phyloP scores from a whole-genome alignment of 2,888 invertebrate species.

The Caenorhabditis imperialis region DNA sequence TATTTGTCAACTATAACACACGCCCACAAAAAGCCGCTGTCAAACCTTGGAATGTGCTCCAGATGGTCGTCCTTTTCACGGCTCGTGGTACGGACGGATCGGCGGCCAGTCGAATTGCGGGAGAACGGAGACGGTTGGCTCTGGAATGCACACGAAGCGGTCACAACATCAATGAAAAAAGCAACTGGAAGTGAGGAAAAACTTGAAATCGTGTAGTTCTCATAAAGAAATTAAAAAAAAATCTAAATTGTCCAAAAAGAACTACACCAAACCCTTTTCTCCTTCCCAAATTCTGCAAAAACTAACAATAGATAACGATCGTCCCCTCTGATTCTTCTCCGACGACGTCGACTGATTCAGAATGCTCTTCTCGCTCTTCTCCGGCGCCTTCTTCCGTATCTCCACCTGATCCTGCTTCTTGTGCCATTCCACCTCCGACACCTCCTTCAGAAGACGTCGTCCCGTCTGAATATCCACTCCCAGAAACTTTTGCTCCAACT shows the following conservation, averaged over 20 bases:
- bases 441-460: conserved; percentile 53
- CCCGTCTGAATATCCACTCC: conserved; percentile 55
- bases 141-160: background rate
- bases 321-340: conserved; percentile 10
- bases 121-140: conserved; percentile 9
- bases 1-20: background rate
- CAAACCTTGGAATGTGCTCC: background rate
- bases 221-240: too few species aligned
- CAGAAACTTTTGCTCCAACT: conserved; percentile 54
- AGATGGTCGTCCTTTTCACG: conserved; percentile 20
- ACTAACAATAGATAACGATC: conserved; percentile 44
- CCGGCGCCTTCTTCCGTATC: conserved; percentile 51
- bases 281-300: too few species aligned
- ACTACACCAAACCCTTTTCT: too few species aligned
- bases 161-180: background rate
- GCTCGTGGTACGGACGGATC: conserved; percentile 47
- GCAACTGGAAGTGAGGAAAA: too few species aligned
- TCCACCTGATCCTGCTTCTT: conserved; percentile 52
- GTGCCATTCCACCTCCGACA: conserved; percentile 50
- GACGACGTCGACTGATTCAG: too few species aligned
- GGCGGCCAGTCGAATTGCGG: conserved; percentile 27
- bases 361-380: too few species aligned
- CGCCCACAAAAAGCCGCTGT: background rate
- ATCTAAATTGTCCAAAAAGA: too few species aligned
- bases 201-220: too few species aligned